Evolutionary conservation across 1,140 invertebrate genomes (phyloP), one percentile per base, ranked within the genome.

Genomic region (Leptonema lineaticorne): DNA sequence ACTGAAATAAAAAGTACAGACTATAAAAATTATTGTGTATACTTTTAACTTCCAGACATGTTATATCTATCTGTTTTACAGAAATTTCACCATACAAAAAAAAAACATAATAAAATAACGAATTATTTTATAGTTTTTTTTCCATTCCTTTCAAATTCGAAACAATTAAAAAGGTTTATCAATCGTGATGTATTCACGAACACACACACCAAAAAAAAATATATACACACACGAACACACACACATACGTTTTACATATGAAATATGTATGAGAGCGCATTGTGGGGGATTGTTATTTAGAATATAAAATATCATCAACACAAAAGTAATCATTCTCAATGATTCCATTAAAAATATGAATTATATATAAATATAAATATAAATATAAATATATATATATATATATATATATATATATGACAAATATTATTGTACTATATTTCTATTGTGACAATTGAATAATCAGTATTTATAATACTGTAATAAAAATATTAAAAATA

Each of bases 391-490:
- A 41, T 14, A 41, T 41, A n/a, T n/a, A n/a, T 56, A 56, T 56
- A 56, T 11, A 16, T 56, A 22, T 11, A 56, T 56, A 41, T 41
- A 53, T 53, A 53, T 53, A 56, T 70, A 68, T 68, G 63, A 73
- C 68, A 72, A 72, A 69, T 71, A 69, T 72, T 74, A 74, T 70
- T 74, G 73, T 74, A 74, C 67, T 74, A 74, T 74, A 74, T 74
- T 74, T 74, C 72, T 74, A 74, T 69, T 69, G 70, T 73, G 71
- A 73, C 69, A 70, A 73, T 74, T 67, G 70, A 74, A 68, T 74
- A 72, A 72, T 57, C 73, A 74, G 73, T 74, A 74, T 74, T 74
- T 74, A 70, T 70, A 70, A 74, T 74, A 74, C 73, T 74, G 73
- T 72, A 74, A 72, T 74, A 72, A 74, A 71, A 72, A 53, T 24